Base-by-base conservation (phyloP, 2,888 invertebrate genomes). In the Thymelicus sylvestris region DNA sequence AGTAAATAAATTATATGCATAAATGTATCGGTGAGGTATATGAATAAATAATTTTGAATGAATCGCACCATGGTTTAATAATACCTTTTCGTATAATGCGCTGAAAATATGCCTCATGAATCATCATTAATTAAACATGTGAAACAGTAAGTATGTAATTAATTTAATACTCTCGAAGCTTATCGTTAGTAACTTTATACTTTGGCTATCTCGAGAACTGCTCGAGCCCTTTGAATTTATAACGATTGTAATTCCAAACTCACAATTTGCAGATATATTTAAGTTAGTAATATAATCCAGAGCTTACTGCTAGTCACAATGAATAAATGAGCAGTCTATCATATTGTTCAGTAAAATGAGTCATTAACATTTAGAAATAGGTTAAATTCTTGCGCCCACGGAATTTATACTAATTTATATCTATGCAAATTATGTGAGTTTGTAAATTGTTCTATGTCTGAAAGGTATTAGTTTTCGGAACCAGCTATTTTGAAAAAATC, bases 81-180 rank as follows among this genome's bases (percentile, higher is more conserved):
- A 19, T 19, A n/a, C n/a, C n/a, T 19, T 19, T 19, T 31, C 31
- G 3, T 31, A 31, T 52, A 52, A 52, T 19, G 1, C 15, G 19
- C 15, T 19, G 52, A 52, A 19, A 52, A 13, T 52, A 7, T 2
- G 52, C 2, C 8, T 52, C 52, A 52, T 52, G 15, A 52, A 52
- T 52, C 15, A 52, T 52, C 52, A 52, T 52, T 52, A 52, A 52
- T 52, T 52, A 52, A 52, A 19, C 52, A 19, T 52, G 19, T 19
- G 52, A 19, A 52, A 19, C 52, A 52, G 15, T 52, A 52, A 52
- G 52, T 52, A 24, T 7, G 55, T 55, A 55, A 55, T 55, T 24
- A 55, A 55, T 24, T 7, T 24, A 24, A 55, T 24, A 24, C 24
- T 3, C 8, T 52, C 2, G 12, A 19, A 24, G 24, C 12, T 55